A percentile compares a stretch with the other conserved stretches of the same genome.
Evolutionary conservation across 2,113 vertebrate species (phyloP).

Genomic region (Zapornia atra): DNA sequence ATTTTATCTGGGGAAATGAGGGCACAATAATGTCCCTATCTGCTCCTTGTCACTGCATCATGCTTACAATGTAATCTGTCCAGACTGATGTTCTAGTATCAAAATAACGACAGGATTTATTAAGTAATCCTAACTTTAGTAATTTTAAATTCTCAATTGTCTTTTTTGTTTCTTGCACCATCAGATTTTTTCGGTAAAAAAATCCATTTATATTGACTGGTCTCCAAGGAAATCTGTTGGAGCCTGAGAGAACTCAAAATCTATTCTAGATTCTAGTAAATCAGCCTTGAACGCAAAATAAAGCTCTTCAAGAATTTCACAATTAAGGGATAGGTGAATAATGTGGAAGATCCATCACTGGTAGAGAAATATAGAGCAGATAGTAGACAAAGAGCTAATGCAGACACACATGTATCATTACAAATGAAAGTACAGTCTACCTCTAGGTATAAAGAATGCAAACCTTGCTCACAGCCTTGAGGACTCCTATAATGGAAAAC

Average conservation of each 20-base stretch:
- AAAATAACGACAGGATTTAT: neutral
- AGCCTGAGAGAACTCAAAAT: neutral
- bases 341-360: neutral
- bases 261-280: neutral
- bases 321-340: neutral
- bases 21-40: neutral
- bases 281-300: neutral
- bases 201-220: neutral
- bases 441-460: neutral
- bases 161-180: neutral
- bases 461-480: neutral
- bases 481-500: neutral
- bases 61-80: neutral
- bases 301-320: neutral
- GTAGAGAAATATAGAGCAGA: neutral
- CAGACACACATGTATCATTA: fast-evolving
- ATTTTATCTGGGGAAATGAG: neutral
- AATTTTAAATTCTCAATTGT: neutral
- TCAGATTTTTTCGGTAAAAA: neutral
- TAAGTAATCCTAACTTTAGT: neutral
- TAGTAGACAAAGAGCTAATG: neutral
- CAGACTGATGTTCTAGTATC: neutral
- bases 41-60: neutral
- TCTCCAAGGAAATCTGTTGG: neutral
- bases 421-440: neutral